phyloP scores from a whole-genome alignment of 2,888 invertebrate genomes.

The Cylindroiulus punctatus region DNA sequence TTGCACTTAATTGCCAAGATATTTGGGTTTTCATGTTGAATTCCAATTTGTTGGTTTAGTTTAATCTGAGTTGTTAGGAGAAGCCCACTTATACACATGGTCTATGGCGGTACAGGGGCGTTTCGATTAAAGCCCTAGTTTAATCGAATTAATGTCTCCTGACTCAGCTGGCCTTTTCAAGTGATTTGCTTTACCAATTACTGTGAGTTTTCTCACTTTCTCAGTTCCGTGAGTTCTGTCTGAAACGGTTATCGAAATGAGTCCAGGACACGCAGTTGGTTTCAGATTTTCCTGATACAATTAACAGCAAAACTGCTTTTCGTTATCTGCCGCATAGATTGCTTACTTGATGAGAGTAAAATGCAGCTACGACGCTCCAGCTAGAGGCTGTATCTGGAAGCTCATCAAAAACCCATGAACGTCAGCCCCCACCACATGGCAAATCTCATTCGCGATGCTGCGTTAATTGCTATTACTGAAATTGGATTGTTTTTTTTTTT shows the following conservation, averaged over 20 bases:
- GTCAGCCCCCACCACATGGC: not conserved
- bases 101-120: too few species aligned
- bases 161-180: too few species aligned
- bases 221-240: too few species aligned
- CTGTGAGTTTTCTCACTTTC: too few species aligned
- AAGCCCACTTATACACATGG: too few species aligned
- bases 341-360: not conserved
- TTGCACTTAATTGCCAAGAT: not conserved
- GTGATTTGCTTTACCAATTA: too few species aligned
- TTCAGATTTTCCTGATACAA: too few species aligned
- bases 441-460: conserved; percentile 20
- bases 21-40: not conserved
- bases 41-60: not conserved
- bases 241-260: too few species aligned
- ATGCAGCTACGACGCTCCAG: not conserved
- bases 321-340: not conserved
- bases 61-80: not conserved
- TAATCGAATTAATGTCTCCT: too few species aligned
- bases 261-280: too few species aligned
- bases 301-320: not conserved
- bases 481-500: conserved; percentile 32
- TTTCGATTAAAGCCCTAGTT: too few species aligned
- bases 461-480: conserved; percentile 19
- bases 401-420: conserved; percentile 38
- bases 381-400: not conserved